Conservation (phyloP, 64 coral and sea anemone species). For the Cladopsammia gracilis region DNA sequence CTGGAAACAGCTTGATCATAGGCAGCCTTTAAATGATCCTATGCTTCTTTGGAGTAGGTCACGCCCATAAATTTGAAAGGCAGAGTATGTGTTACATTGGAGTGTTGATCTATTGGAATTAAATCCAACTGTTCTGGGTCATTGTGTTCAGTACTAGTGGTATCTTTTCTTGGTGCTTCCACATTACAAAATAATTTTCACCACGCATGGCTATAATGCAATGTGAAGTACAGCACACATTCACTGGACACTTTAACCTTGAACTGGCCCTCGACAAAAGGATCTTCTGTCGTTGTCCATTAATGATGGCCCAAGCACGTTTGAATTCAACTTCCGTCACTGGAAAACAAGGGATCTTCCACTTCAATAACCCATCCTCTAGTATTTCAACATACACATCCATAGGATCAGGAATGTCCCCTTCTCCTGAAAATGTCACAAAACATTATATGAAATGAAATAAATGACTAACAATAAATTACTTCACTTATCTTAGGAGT, state of each 20-base stretch:
- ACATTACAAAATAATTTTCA: background rate
- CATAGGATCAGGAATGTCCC: constrained; percentile 3
- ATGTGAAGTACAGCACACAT: background rate
- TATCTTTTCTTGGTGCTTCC: no score
- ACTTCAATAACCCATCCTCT: background rate
- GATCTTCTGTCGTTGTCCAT: background rate
- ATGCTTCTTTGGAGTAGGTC: background rate
- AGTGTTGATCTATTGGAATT: no score
- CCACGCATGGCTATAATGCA: background rate
- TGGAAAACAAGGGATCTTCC: constrained; percentile 3
- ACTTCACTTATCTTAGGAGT: background rate
- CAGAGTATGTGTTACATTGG: constrained; percentile 7
- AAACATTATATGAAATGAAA: background rate
- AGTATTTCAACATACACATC: constrained; percentile 5
- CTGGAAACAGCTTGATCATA: background rate
- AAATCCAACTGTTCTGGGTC: no score
- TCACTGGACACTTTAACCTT: background rate
- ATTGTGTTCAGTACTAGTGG: no score
- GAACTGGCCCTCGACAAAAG: background rate
- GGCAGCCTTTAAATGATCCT: background rate
- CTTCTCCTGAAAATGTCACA: background rate
- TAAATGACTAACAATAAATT: constrained; percentile 4
- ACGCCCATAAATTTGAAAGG: constrained; percentile 33
- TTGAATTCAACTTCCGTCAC: constrained; percentile 3
- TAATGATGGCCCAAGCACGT: background rate